Base-by-base conservation (phyloP, 2,113 vertebrate species). In the Camelus bactrianus region DNA sequence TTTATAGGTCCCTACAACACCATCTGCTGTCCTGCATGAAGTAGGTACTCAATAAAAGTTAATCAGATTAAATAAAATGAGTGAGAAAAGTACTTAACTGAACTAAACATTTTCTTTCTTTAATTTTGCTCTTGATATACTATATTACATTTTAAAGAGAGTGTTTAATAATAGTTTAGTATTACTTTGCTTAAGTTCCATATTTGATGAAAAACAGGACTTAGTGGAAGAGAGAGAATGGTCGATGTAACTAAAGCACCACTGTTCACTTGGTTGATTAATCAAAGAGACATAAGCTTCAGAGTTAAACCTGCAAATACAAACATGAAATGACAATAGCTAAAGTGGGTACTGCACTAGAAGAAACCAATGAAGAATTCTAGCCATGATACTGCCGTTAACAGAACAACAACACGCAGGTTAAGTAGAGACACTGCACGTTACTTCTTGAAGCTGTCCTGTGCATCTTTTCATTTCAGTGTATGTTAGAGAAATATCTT, bases 121-220 rank as follows among this genome's bases (percentile, higher is more conserved):
- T 65, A 90, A 67, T 86, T 93, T 67, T 93, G 32, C 19, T 81
- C 56, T 56, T 13, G 14, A 84, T 72, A 89, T 17, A 58, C 35
- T 60, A 30, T 42, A 70, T 67, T 67, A 60, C 42, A 48, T 77
- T 82, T 87, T 87, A 52, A 81, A 81, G 10, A 85, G 72, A 76
- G 42, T 83, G 75, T 50, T 60, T 48, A 60, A 3, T 38, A 82
- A 96, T 26, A 75, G 38, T 76, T 76, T 69, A 82, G 60, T 64
- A 83, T 28, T 82, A 81, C 58, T 84, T 62, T 22, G 13, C 26
- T 88, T 85, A 75, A 56, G 38, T 67, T 80, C 30, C 12, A 17
- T 46, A 52, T 91, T 91, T 94, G 76, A 88, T 84, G 52, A 92
- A 81, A 89, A 92, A 35, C 13, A 70, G 14, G 54, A 88, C 52